Evolutionary conservation across 2,888 invertebrate genomes (phyloP), one percentile per base, ranked within the genome.

Genomic region (Metallyticus violacea): DNA sequence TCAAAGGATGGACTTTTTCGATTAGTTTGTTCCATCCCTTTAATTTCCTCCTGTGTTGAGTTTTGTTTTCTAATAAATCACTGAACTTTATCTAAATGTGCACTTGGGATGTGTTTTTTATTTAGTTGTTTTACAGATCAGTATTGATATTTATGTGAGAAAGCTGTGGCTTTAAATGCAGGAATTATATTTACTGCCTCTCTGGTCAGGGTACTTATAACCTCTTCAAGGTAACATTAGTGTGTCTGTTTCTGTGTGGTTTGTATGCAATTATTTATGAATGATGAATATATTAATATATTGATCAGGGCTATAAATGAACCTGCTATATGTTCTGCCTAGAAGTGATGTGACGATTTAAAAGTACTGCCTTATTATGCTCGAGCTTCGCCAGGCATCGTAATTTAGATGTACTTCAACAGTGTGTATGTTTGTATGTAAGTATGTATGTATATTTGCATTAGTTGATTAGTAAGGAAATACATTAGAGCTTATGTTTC

Each of bases 351-450:
- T 29, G 83, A 83, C 82, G 77, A 78, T 82, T 83, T 40, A 77
- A 76, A 86, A 87, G 85, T 83, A 86, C 30, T 87, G 87, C 87
- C 87, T 87, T 87, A 87, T 84, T 78, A 77, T 86, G 87, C 87
- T 87, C 87, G 87, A 87, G 87, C 87, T 87, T 87, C 86, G 79
- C 9, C 77, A 80, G 87, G 87, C 87, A 76, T 85, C 87, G 76
- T 83, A 81, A 85, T 87, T 76, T 85, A 26, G 79, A 85, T 79
- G 77, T 79, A 26, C 62, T 62, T 79, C 27, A 29, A 77, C 15
- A 81, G 77, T 85, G 79, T 87, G 80, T 29, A 29, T 84, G 80
- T 79, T n/a, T 86, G 27, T 79, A 40, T 79, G 30, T 85, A 62
- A 15, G 40, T 62, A 62, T 22, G 40, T 62, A 62, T 62, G 40